Conservation (phyloP, 2,888 invertebrate species). For the Aphrophora alni region DNA sequence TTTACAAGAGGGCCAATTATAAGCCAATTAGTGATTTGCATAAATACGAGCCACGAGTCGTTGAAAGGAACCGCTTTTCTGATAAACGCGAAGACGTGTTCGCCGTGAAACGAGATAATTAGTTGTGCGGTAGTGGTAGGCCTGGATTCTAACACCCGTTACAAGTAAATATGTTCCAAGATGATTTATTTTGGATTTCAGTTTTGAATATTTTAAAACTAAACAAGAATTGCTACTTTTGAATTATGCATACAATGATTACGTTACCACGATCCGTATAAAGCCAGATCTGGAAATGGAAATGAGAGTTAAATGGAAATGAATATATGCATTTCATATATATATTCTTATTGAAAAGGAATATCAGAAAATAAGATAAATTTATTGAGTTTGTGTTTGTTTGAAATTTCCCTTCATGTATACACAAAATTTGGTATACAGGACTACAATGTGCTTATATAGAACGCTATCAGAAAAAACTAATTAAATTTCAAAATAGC, state of each 20-base stretch:
- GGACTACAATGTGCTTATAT: no score
- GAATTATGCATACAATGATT: neutral
- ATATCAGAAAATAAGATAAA: no score
- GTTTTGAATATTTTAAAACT: neutral
- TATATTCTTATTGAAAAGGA: neutral
- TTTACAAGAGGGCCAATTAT: neutral
- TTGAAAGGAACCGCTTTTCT: neutral
- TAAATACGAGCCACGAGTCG: neutral
- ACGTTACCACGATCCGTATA: neutral
- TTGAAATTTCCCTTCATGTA: no score
- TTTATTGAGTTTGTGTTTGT: no score
- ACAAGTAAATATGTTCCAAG: neutral
- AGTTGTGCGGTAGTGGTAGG: neutral
- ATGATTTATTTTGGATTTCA: neutral
- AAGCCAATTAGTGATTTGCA: neutral
- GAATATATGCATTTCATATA: neutral
- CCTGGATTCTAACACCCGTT: neutral
- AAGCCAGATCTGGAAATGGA: neutral
- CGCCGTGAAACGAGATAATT: neutral
- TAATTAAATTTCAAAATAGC: no score
- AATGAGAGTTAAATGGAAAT: neutral
- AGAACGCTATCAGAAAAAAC: no score
- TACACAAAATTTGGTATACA: no score
- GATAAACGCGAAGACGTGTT: neutral
- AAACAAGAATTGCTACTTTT: neutral